Conservation (phyloP, 92 coral and sea anemone genomes). For the Umimayanthus kanabou region DNA sequence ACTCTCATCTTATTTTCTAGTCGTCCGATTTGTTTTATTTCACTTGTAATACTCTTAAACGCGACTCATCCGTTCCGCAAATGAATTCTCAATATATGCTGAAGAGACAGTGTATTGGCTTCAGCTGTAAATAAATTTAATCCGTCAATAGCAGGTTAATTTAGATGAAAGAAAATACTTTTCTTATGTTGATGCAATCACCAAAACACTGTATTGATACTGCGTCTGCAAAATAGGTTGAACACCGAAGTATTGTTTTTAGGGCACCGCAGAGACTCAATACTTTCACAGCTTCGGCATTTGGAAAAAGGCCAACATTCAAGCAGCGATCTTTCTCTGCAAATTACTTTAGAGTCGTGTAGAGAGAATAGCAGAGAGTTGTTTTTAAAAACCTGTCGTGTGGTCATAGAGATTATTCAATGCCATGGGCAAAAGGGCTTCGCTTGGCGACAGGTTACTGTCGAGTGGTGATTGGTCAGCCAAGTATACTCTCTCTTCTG, state of each 20-base stretch:
- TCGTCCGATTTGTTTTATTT: background rate
- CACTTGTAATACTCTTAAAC: background rate
- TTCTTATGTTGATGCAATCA: conserved; percentile 55
- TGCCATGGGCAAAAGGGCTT: conserved; percentile 39
- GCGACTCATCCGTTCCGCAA: conserved; percentile 1
- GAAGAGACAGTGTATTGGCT: conserved; percentile 54
- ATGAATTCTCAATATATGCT: conserved; percentile 23
- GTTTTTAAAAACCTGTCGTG: conserved; percentile 31
- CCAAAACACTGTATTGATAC: conserved; percentile 20
- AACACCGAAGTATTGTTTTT: conserved; percentile 21
- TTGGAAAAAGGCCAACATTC: conserved; percentile 18
- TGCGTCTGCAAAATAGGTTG: conserved; percentile 7
- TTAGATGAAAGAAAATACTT: conserved; percentile 52
- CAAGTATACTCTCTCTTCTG: conserved; percentile 31
- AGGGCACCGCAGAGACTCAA: conserved; percentile 13
- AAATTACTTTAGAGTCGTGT: conserved; percentile 12
- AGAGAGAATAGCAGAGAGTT: conserved; percentile 7
- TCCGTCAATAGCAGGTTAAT: conserved; percentile 63
- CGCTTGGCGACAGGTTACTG: conserved; percentile 53
- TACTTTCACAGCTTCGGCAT: conserved; percentile 2
- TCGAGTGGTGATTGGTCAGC: conserved; percentile 41
- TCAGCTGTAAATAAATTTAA: conserved; percentile 54
- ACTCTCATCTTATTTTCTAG: no score
- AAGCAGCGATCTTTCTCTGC: background rate
- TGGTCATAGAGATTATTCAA: conserved; percentile 2